A percentile compares a stretch with the other conserved stretches of the same genome.
Evolutionary conservation across 2,888 invertebrate species (phyloP).

Genomic region (Lissocephala sabroskyi): DNA sequence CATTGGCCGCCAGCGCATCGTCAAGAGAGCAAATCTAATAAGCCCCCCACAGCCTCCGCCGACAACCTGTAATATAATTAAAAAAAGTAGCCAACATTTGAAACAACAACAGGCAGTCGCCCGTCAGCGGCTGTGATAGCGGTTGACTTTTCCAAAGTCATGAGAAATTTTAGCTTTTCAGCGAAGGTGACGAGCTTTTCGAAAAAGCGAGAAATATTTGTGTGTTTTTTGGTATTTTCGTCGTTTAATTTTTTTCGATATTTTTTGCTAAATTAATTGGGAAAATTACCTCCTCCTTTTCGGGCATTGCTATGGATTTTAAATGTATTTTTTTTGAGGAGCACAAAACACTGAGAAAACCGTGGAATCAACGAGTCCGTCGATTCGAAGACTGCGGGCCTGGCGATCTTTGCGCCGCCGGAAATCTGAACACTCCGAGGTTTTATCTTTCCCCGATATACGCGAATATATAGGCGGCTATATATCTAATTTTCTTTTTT

Average conservation of each 20-base stretch:
- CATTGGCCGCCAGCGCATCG: not conserved
- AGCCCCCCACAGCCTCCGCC: slow-evolving; percentile 5
- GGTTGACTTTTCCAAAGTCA: slow-evolving; percentile 47
- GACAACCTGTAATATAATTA: slow-evolving; percentile 18
- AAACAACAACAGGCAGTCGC: too few relatives aligned
- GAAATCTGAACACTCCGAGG: too few relatives aligned
- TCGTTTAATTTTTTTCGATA: slow-evolving; percentile 4
- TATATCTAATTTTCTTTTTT: too few relatives aligned
- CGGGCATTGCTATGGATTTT: slow-evolving; percentile 23
- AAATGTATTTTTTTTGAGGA: slow-evolving; percentile 9
- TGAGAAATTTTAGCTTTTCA: slow-evolving; percentile 25
- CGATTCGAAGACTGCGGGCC: too few relatives aligned
- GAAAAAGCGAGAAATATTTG: slow-evolving; percentile 11
- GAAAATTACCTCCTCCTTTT: slow-evolving; percentile 46
- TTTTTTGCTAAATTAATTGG: too few relatives aligned
- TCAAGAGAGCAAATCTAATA: slow-evolving; percentile 6
- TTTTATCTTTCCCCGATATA: too few relatives aligned
- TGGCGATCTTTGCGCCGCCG: too few relatives aligned
- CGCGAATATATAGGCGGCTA: too few relatives aligned
- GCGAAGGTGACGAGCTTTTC: slow-evolving; percentile 42
- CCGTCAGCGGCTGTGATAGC: slow-evolving; percentile 19
- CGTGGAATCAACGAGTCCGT: too few relatives aligned
- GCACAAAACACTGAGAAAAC: slow-evolving; percentile 35
- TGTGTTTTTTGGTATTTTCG: not conserved
- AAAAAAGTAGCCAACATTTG: too few relatives aligned